Evolutionary conservation across 1,140 invertebrate species (phyloP).

Genomic region (Pemphigus obesinymphae): DNA sequence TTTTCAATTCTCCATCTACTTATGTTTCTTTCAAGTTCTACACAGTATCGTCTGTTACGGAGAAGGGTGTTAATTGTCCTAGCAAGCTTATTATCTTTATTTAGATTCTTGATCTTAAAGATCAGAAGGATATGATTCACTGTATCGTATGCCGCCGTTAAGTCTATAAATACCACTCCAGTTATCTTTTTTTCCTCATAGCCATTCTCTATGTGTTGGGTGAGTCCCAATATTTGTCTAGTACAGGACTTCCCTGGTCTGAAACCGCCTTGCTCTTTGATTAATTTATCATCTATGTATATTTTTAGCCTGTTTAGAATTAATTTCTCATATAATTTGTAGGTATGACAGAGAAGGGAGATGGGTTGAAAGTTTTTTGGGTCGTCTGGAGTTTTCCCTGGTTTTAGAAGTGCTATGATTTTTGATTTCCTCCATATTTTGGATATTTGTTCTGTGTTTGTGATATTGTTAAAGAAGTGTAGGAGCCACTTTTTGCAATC

Average conservation of each 20-base stretch:
- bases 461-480: neutral
- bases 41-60: neutral
- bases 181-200: too few species aligned
- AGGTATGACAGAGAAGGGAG: slow-evolving; percentile 42
- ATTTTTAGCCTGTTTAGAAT: neutral
- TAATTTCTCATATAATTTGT: slow-evolving; percentile 39
- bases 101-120: neutral
- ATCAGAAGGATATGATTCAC: neutral
- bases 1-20: neutral
- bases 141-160: too few species aligned
- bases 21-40: neutral
- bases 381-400: slow-evolving; percentile 41
- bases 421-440: slow-evolving; percentile 38
- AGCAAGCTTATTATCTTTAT: neutral
- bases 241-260: neutral
- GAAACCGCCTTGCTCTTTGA: neutral
- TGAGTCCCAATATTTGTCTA: neutral
- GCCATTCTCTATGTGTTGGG: too few species aligned
- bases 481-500: slow-evolving; percentile 1
- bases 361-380: too few species aligned
- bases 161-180: too few species aligned
- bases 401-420: slow-evolving; percentile 42
- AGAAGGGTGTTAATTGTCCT: neutral
- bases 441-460: neutral
- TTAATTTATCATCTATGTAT: too few species aligned